Conservation (phyloP, 2,113 vertebrate species). For the Ranitomeya variabilis region DNA sequence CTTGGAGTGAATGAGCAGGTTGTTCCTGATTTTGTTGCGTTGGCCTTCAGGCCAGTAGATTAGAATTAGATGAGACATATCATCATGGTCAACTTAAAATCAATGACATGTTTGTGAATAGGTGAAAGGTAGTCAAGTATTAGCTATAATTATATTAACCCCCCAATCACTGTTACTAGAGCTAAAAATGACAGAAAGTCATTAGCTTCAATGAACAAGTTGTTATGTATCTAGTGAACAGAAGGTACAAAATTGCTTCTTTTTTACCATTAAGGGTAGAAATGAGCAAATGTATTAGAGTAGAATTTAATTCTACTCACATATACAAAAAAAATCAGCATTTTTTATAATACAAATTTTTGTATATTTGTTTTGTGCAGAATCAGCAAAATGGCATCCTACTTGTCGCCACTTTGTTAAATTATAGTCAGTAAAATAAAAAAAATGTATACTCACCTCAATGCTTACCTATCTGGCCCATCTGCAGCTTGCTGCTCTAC, state of each 20-base stretch:
- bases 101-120: background rate
- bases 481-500: no score
- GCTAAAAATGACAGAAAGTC: background rate
- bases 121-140: background rate
- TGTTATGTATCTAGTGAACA: background rate
- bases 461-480: no score
- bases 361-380: no score
- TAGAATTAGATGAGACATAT: background rate
- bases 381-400: no score
- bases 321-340: no score
- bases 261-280: no score
- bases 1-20: conserved; percentile 12
- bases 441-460: no score
- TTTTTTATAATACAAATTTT: no score
- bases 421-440: no score
- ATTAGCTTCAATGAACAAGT: background rate
- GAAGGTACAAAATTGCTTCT: background rate
- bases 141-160: background rate
- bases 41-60: conserved; percentile 12
- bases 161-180: background rate
- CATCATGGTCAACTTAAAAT: background rate
- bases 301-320: no score
- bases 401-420: no score
- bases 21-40: conserved; percentile 5
- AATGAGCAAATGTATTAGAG: no score